phyloP scores from a whole-genome alignment of 2,888 invertebrate genomes.

The Trisateles emortualis region DNA sequence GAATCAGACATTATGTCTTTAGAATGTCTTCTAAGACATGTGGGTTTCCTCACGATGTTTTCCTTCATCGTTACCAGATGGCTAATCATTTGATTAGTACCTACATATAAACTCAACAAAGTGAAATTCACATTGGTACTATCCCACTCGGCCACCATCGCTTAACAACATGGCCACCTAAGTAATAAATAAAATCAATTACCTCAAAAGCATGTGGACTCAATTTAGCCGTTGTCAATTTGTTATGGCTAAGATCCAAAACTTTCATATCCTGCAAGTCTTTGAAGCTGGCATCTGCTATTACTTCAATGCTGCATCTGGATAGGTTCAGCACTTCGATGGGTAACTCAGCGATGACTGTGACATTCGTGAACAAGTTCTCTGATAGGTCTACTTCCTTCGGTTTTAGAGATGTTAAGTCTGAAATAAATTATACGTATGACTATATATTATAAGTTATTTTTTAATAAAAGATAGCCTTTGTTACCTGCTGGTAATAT shows the following conservation, averaged over 20 bases:
- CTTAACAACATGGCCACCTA: no score
- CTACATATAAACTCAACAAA: no score
- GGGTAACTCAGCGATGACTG: conserved; percentile 82
- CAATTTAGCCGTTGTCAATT: conserved; percentile 87
- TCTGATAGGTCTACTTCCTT: conserved; percentile 76
- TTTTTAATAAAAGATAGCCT: no score
- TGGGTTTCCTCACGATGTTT: no score
- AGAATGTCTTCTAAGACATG: no score
- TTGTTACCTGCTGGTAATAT: no score
- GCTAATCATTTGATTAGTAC: no score
- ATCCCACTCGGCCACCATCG: no score
- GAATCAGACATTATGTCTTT: no score
- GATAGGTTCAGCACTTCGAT: conserved; percentile 88
- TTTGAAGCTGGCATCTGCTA: conserved; percentile 88
- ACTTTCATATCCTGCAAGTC: conserved; percentile 87
- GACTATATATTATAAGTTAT: no score
- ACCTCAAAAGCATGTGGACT: conserved; percentile 90
- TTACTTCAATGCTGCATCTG: conserved; percentile 88
- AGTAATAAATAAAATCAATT: conserved; percentile 42
- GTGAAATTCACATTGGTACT: no score
- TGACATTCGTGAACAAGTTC: conserved; percentile 78
- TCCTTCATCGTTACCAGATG: no score
- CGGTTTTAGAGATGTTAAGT: conserved; percentile 64
- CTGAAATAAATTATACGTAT: conserved; percentile 54
- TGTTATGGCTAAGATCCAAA: conserved; percentile 91